phyloP scores from a whole-genome alignment of 2,888 invertebrate genomes.

The Lamellibrachia columna region DNA sequence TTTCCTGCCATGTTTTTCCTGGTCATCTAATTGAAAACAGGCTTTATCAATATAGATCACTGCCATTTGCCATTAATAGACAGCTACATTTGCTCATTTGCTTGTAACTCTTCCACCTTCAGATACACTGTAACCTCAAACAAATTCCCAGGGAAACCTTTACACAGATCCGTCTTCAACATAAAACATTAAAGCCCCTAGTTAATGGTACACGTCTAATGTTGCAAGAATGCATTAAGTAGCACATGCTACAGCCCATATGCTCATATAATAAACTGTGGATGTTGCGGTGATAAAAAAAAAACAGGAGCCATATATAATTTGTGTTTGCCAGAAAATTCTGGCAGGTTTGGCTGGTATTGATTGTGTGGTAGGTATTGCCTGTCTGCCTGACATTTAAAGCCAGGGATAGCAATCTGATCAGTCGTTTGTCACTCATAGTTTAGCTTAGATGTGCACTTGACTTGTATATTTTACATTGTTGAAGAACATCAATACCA shows the following conservation, averaged over 20 bases:
- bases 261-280: neutral
- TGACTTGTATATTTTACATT: neutral
- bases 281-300: neutral
- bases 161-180: neutral
- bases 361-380: neutral
- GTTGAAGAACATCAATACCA: neutral
- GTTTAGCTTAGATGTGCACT: neutral
- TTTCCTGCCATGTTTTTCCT: neutral
- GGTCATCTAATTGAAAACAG: neutral
- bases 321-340: neutral
- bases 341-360: neutral
- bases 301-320: neutral
- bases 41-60: neutral
- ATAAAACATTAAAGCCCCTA: neutral
- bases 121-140: neutral
- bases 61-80: conserved; percentile 1
- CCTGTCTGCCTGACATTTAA: neutral
- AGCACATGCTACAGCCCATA: neutral
- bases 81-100: neutral
- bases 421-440: neutral
- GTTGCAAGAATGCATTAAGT: neutral
- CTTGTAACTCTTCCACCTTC: neutral
- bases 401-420: neutral
- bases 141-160: neutral
- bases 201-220: neutral